Percentiles rank a stretch among this genome's conserved stretches.
Conservation (phyloP, 37 sponge, comb jelly and placozoan species). For the Trichoplax adhaerens region DNA sequence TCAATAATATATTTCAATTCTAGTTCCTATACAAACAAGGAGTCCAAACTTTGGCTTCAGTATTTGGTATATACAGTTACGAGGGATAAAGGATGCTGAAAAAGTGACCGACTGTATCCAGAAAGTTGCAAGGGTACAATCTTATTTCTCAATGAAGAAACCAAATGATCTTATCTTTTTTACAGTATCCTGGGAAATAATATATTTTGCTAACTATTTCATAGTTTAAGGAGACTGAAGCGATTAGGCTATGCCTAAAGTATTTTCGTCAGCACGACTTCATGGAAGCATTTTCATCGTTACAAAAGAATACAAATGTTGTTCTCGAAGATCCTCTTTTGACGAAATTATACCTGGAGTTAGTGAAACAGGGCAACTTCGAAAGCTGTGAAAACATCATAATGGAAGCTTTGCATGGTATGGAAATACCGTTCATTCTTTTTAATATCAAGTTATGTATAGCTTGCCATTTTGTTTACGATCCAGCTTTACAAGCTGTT, state of each 20-base stretch:
- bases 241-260: conserved; percentile 65
- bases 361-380: conserved; percentile 17
- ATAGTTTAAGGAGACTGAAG: conserved; percentile 16
- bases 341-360: conserved; percentile 26
- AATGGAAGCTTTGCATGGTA: too few species aligned
- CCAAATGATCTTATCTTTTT: too few species aligned
- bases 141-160: too few species aligned
- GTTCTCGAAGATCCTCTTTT: conserved; percentile 62
- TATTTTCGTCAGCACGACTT: conserved; percentile 63
- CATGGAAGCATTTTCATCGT: conserved; percentile 42
- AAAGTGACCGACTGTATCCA: too few species aligned
- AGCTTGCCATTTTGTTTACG: too few species aligned
- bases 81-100: conserved; percentile 19
- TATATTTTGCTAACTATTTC: neutral
- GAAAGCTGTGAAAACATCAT: too few species aligned
- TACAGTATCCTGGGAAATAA: neutral
- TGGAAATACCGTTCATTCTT: too few species aligned
- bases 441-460: too few species aligned
- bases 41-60: conserved; percentile 54
- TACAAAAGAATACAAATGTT: conserved; percentile 42
- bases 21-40: conserved; percentile 56
- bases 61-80: conserved; percentile 61
- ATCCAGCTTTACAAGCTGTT: too few species aligned
- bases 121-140: conserved; percentile 11
- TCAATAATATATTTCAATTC: neutral